Evolutionary conservation across 1,140 invertebrate species (phyloP), one percentile per base, ranked within the genome.

Genomic region (Bombus superbus): DNA sequence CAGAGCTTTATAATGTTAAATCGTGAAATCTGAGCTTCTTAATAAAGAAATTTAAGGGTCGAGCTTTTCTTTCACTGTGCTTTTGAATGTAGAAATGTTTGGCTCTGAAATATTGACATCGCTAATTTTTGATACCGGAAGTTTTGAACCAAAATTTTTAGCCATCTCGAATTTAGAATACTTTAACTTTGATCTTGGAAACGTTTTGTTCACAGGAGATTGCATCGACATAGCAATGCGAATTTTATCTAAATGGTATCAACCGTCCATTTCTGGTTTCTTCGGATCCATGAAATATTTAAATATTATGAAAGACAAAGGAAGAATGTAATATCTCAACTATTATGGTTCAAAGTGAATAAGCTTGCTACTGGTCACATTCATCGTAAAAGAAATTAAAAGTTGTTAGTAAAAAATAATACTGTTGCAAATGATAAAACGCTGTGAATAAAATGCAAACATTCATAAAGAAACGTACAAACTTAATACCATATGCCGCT

Each of bases 181-280:
- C 3, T 44, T 44, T 18, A 3, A 8, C n/a, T 8, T 42, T 25
- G 9, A 69, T 15, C 10, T n/a, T 44, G 2, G 5, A 76, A 64
- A 73, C n/a, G 59, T 83, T 57, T 69, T 88, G 57, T 81, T 62
- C 68, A 53, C 35, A 93, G 92, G 91, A 22, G 88, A 93, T 38
- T 47, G 71, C 44, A 88, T 93, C 22, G 91, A 92, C 0, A 86
- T 91, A 88, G 91, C 92, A 15, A 42, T 83, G 62, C 86, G 59
- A 75, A 64, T 93, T n/a, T 73, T 89, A 69, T 71, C 86, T 1
- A 90, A 91, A 38, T 93, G 92, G 92, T 68, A 72, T 18, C 40
- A 68, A 40, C 22, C 53, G 5, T 28, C 47, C n/a, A 5, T 10
- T 18, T 40, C 0, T 1, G 10, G 3, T 69, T 62, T 62, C 35